A percentile compares a stretch with the other conserved stretches of the same genome.
These are phyloP conservation scores for Herpailurus yagouaroundi DNA, from an alignment of 2,113 vertebrate genomes.

Conservation along the genomic window DNA sequence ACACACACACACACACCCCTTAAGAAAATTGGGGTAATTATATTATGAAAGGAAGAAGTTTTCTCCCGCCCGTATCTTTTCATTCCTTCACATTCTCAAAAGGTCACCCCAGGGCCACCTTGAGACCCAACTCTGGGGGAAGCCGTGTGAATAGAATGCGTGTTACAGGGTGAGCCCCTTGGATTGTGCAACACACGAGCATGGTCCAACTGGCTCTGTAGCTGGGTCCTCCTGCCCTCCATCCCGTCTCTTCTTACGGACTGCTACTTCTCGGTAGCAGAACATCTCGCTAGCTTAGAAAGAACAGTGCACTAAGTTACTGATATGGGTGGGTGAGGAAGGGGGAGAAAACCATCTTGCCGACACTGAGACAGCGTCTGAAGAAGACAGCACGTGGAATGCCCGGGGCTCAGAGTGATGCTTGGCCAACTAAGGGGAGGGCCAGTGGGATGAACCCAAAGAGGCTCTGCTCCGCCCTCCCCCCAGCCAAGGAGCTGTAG, in stretches of 20 bases:
- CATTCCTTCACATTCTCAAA: neutral
- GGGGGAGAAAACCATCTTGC: neutral
- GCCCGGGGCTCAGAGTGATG: neutral
- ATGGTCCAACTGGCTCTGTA: rapidly evolving
- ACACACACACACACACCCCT: neutral
- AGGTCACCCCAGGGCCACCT: neutral
- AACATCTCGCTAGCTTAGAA: neutral
- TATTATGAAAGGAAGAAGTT: neutral
- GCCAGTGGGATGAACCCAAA: neutral
- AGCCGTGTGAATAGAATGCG: neutral
- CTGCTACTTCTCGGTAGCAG: neutral
- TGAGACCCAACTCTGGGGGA: neutral
- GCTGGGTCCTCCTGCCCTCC: neutral
- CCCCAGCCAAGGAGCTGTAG: neutral
- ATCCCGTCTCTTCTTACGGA: neutral
- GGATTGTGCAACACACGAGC: neutral
- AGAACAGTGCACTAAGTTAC: neutral
- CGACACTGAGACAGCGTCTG: neutral
- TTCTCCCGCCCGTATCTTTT: neutral
- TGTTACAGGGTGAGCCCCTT: neutral
- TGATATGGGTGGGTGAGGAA: rapidly evolving
- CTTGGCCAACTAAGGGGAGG: neutral
- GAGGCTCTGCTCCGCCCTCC: neutral
- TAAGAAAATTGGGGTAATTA: neutral
- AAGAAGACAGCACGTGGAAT: neutral